Evolutionary conservation across 2,888 invertebrate genomes (phyloP), one percentile per base, ranked within the genome.

Genomic region (Patella ulyssiponensis): DNA sequence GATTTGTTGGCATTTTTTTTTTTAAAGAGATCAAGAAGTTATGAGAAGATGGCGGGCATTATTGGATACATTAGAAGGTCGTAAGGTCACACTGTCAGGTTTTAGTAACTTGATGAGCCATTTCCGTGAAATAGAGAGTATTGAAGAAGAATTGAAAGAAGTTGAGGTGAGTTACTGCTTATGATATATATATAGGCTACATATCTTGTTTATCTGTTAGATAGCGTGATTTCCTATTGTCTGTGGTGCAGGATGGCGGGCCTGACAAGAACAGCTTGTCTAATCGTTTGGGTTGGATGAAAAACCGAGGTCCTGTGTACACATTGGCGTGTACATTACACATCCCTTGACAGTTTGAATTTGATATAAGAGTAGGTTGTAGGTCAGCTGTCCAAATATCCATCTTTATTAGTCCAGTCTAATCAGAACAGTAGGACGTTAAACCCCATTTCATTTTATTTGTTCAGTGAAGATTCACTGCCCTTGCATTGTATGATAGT

Each of bases 81-180:
- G 92, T 77, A 90, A 92, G 82, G 80, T 86, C 51, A 89, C 89
- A 14, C 85, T 93, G 91, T 85, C 87, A 14, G 94, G 95, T 80
- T 94, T 97, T 92, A 96, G 96, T 82, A 95, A 95, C 80, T 93
- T 98, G 53, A 97, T 97, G 96, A 94, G 95, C 78, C 93, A 98
- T 90, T 93, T 98, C 90, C 92, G 98, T 58, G 99, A 99, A 91
- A 96, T 98, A 12, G 97, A 98, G 82, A 96, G 97, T 17, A 95
- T 97, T 0, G 94, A 95, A 14, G 94, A 95, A 51, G 96, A 96
- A 11, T 94, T 99, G 75, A 94, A 94, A 64, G 96, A 97, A 82
- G 93, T 98, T 88, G 96, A 97, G 93, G 95, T 95, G 83, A 93
- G 93, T 84, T 54, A 3, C 15, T 76, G 11, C 23, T 5, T n/a